phyloP scores from a whole-genome alignment of 2,797 vertebrate genomes.

The Podarcis siculus region DNA sequence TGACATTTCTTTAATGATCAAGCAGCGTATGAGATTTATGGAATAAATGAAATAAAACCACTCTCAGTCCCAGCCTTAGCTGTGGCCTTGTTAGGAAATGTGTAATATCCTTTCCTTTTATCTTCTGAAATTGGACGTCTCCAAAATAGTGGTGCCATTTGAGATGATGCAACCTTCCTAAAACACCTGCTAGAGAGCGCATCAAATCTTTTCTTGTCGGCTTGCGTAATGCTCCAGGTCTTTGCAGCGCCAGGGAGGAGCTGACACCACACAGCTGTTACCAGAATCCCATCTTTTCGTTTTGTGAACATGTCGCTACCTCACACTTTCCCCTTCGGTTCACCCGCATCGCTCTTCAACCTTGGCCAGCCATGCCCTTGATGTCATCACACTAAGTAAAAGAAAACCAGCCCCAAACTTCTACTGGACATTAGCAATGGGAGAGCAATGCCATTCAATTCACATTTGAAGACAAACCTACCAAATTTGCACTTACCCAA shows the following conservation, averaged over 20 bases:
- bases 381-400: conserved; percentile 36
- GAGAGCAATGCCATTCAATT: too few species aligned
- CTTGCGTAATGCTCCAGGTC: conserved; percentile 76
- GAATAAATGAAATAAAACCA: too few species aligned
- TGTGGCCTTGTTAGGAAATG: conserved; percentile 64
- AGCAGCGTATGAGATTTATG: too few species aligned
- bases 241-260: conserved; percentile 74
- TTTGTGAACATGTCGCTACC: conserved; percentile 69
- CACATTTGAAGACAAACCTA: too few species aligned
- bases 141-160: conserved; percentile 63
- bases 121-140: conserved; percentile 70
- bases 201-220: conserved; percentile 78
- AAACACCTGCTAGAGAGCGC: conserved; percentile 78
- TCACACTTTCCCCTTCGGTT: conserved; percentile 74
- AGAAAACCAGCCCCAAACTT: neutral
- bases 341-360: conserved; percentile 66
- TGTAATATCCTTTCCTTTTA: conserved; percentile 68
- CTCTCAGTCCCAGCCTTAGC: conserved; percentile 13
- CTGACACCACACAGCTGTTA: conserved; percentile 79
- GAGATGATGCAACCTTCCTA: conserved; percentile 73
- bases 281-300: conserved; percentile 75
- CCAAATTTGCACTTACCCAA: too few species aligned
- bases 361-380: conserved; percentile 51
- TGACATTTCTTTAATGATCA: too few species aligned
- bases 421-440: neutral